Conservation (phyloP, 1,140 invertebrate genomes). For the Listronotus bonariensis region DNA sequence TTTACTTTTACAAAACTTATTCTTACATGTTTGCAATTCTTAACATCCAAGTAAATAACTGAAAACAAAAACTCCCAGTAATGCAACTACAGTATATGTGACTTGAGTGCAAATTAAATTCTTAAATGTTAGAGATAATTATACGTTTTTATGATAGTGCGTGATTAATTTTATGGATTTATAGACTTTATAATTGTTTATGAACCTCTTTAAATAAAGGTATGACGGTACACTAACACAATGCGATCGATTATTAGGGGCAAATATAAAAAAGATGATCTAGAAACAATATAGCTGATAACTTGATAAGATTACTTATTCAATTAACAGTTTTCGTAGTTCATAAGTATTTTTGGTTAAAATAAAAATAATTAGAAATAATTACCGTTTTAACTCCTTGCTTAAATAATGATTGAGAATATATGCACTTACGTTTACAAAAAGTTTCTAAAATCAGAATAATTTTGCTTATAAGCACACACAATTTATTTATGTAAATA, state of each 20-base stretch:
- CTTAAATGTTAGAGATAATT: conserved; percentile 1
- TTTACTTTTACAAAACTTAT: too few relatives aligned
- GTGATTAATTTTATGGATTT: conserved; percentile 5
- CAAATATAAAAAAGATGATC: conserved; percentile 1
- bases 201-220: neutral
- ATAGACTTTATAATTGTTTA: neutral
- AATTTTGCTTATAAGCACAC: too few relatives aligned
- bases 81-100: too few relatives aligned
- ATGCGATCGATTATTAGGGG: neutral
- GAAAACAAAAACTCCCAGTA: too few relatives aligned
- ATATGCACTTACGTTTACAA: neutral
- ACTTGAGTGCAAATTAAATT: conserved; percentile 5
- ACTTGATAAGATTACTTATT: conserved; percentile 22
- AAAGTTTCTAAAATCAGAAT: neutral
- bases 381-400: neutral
- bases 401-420: neutral
- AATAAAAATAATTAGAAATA: too few relatives aligned
- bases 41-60: neutral
- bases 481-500: too few relatives aligned
- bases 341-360: too few relatives aligned
- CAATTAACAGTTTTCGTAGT: conserved; percentile 3
- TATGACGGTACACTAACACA: neutral
- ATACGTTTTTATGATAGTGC: too few relatives aligned
- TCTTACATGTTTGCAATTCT: neutral
- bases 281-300: conserved; percentile 5